phyloP scores from a whole-genome alignment of 2,888 invertebrate genomes.

The Oscheius myriophilus region DNA sequence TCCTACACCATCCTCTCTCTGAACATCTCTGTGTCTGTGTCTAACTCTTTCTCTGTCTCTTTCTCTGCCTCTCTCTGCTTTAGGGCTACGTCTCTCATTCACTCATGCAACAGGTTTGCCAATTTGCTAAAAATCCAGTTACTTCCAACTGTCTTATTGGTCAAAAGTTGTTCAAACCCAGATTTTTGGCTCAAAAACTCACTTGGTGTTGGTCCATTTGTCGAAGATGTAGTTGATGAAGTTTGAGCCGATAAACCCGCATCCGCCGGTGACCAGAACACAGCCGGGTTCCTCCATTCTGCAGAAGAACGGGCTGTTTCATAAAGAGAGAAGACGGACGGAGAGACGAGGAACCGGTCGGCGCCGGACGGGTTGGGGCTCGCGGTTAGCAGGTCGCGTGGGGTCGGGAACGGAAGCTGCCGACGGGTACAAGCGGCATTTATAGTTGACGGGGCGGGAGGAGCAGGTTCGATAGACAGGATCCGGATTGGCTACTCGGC shows the following conservation, averaged over 20 bases:
- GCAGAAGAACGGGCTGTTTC: background rate
- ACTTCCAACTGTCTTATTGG: background rate
- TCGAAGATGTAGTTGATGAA: constrained; percentile 66
- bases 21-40: background rate
- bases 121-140: too few species aligned
- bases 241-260: constrained; percentile 70
- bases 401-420: constrained; percentile 20
- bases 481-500: constrained; percentile 25
- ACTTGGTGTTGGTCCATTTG: constrained; percentile 64
- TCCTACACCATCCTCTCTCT: too few species aligned
- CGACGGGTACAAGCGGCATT: constrained; percentile 27
- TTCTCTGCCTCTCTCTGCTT: too few species aligned
- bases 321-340: background rate
- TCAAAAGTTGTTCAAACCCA: too few species aligned
- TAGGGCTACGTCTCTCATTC: too few species aligned
- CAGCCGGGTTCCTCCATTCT: constrained; percentile 47
- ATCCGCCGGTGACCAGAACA: constrained; percentile 68
- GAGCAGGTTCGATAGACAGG: constrained; percentile 23
- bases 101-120: too few species aligned
- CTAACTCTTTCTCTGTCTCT: background rate
- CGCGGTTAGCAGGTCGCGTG: too few species aligned
- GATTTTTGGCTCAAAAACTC: constrained; percentile 7
- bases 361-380: background rate
- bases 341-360: constrained; percentile 5
- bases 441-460: constrained; percentile 13